A percentile compares a stretch with the other conserved stretches of the same genome.
These are phyloP conservation scores for Himalopsyche anomala DNA, from an alignment of 2,888 invertebrate species.

Conservation along the genomic window DNA sequence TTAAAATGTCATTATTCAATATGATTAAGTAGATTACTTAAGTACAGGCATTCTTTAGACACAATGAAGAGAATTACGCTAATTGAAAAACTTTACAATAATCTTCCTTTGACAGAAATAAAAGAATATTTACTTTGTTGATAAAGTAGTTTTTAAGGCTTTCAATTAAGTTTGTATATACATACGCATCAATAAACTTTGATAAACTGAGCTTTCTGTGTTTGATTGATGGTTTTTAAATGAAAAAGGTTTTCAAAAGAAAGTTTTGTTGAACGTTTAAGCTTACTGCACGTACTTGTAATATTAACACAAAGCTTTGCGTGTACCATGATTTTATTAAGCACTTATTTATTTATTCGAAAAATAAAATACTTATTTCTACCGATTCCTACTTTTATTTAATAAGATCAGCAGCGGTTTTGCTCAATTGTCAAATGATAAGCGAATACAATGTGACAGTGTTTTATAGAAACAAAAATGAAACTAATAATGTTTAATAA, in stretches of 20 bases:
- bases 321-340: neutral
- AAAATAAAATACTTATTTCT: too few species aligned
- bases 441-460: too few species aligned
- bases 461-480: too few species aligned
- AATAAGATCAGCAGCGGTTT: too few species aligned
- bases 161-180: slow-evolving; percentile 15
- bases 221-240: slow-evolving; percentile 5
- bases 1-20: too few species aligned
- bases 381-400: too few species aligned
- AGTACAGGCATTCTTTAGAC: neutral
- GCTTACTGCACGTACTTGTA: neutral
- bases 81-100: slow-evolving; percentile 13
- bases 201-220: neutral
- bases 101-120: slow-evolving; percentile 10
- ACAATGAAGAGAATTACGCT: neutral
- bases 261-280: neutral
- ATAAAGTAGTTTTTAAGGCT: slow-evolving; percentile 29
- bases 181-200: neutral
- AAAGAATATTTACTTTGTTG: slow-evolving; percentile 16
- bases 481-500: too few species aligned
- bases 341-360: neutral
- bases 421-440: too few species aligned
- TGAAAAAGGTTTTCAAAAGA: neutral
- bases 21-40: too few species aligned
- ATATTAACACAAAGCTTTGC: neutral